Conservation (phyloP, 2,888 invertebrate species). For the Amphipyra berbera region DNA sequence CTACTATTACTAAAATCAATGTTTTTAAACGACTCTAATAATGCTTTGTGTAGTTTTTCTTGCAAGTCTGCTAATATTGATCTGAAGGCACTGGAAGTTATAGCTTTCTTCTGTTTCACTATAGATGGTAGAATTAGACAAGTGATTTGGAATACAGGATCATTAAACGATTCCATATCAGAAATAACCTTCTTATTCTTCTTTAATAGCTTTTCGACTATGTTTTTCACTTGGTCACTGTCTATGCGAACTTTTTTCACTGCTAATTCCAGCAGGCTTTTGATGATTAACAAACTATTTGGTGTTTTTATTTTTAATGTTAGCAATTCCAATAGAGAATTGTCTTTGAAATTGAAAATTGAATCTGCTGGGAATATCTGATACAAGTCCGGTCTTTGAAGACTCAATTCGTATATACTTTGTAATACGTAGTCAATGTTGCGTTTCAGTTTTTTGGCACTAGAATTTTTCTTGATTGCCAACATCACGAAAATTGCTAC, state of each 20-base stretch:
- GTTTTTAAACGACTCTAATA: slow-evolving; percentile 79
- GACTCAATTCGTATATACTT: slow-evolving; percentile 79
- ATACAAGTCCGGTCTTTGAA: slow-evolving; percentile 81
- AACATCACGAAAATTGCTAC: slow-evolving; percentile 77
- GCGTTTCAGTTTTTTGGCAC: slow-evolving; percentile 74
- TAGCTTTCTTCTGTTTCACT: slow-evolving; percentile 80
- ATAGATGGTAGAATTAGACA: slow-evolving; percentile 81
- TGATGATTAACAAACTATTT: slow-evolving; percentile 74
- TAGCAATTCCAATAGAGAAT: slow-evolving; percentile 72
- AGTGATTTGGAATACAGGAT: slow-evolving; percentile 81
- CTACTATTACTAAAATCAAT: slow-evolving; percentile 73
- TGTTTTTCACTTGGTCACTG: slow-evolving; percentile 77
- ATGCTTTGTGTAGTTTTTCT: slow-evolving; percentile 78
- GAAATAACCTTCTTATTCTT: slow-evolving; percentile 67
- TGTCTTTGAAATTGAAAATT: slow-evolving; percentile 78
- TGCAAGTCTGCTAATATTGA: slow-evolving; percentile 82
- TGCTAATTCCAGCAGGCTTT: slow-evolving; percentile 77
- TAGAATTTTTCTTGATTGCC: slow-evolving; percentile 76
- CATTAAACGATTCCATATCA: slow-evolving; percentile 75
- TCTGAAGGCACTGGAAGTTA: slow-evolving; percentile 77
- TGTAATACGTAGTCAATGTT: slow-evolving; percentile 75
- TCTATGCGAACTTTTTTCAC: slow-evolving; percentile 81
- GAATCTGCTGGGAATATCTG: slow-evolving; percentile 78
- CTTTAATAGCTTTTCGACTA: slow-evolving; percentile 76
- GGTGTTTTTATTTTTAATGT: slow-evolving; percentile 78